Base-by-base conservation (phyloP, 1,140 invertebrate species). In the Saccostrea echinata region DNA sequence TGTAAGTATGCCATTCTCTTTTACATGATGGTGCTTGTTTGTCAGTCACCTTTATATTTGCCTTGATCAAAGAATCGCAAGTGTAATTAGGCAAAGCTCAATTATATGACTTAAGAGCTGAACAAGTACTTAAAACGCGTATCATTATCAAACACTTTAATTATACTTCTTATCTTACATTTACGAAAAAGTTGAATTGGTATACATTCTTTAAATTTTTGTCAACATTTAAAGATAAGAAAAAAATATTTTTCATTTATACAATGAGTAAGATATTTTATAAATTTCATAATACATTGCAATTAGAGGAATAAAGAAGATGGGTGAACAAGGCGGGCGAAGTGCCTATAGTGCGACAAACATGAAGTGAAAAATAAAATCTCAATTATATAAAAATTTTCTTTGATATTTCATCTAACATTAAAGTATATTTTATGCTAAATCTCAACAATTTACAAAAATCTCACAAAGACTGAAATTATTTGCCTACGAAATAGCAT, bases 1-100 rank as follows among this genome's bases (percentile, higher is more conserved):
- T 95, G 94, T 95, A 91, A 91, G 94, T 94, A 76, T 76, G 24
- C 11, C 33, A 76, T 76, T 80, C 0, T 33, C 24, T 30, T 9
- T 24, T 11, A 30, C 68, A 76, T 16, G 68, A 8, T 24, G 57
- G 57, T 8, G 57, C 57, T 21, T 64, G 57, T 3, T 61, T 61
- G 2, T 16, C 55, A 57, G 52, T 55, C 53, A 30, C 6, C 80
- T 61, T 21, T 6, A 83, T 51, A 57, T 84, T 53, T 83, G 24
- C 43, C 18, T 27, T 88, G 68, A 84, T 33, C 84, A 51, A 33
- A 86, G 84, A 35, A 24, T 35, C 18, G 27, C 68, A 18, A 16
- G 68, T 33, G 68, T 33, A 76, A 76, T 76, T 76, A 27, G 68
- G 68, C 30, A 76, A 30, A 76, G 27, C 68, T 76, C 11, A 76